These are phyloP conservation scores for Platyscapa corneri DNA, from an alignment of 1,140 invertebrate genomes.

Conservation along the genomic window DNA sequence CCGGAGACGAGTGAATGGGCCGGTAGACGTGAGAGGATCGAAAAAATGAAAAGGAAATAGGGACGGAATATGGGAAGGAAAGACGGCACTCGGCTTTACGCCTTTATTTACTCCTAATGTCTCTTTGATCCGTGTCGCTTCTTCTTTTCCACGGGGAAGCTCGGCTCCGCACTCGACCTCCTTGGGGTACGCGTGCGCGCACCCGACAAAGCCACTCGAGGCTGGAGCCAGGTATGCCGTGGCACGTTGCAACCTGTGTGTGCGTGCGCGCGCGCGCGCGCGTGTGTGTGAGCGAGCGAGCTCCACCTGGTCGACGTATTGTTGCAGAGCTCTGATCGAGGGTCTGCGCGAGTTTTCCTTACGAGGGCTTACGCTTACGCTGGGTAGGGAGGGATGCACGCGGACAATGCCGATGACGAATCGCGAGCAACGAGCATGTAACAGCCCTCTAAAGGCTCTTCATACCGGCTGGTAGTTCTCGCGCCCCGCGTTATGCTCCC, in stretches of 20 bases:
- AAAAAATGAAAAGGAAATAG: conserved; percentile 29
- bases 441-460: conserved; percentile 37
- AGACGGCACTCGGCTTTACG: conserved; percentile 39
- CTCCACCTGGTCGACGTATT: conserved; percentile 31
- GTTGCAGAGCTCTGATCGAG: background rate
- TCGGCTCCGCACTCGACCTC: background rate
- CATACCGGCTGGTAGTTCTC: background rate
- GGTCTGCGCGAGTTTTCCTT: background rate
- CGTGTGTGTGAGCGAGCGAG: no score
- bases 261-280: no score
- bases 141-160: conserved; percentile 21
- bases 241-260: background rate
- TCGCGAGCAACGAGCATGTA: conserved; percentile 43
- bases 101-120: conserved; percentile 53
- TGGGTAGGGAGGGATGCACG: background rate
- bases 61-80: background rate
- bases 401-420: conserved; percentile 42
- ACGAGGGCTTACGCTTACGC: background rate
- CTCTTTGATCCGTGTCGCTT: conserved; percentile 48
- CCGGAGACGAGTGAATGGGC: background rate
- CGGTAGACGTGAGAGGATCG: background rate
- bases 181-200: background rate
- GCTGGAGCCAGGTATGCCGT: background rate
- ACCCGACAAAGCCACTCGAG: conserved; percentile 4
- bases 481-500: background rate